Evolutionary conservation across 2,797 vertebrate species (phyloP).

Genomic region (Macrochelys suwanniensis): DNA sequence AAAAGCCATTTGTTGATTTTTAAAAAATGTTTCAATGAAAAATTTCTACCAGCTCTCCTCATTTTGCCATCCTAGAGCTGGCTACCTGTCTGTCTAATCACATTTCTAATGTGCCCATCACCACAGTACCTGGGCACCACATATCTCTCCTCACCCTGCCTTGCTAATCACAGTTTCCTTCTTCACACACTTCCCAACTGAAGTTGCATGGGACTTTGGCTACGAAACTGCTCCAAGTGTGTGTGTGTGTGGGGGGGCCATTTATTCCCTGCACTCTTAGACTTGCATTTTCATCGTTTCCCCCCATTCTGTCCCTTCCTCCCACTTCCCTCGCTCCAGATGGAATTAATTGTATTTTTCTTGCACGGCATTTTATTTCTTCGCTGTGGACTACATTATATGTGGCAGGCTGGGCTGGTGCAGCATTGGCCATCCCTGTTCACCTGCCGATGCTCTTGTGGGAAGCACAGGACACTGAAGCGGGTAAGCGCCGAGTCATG

Average conservation of each 20-base stretch:
- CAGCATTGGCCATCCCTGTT: conserved; percentile 61
- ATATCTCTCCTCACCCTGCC: conserved; percentile 34
- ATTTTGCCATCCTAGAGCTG: conserved; percentile 47
- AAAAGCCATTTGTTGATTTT: background rate
- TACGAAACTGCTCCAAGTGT: conserved; percentile 31
- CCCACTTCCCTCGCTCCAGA: conserved; percentile 35
- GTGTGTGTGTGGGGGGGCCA: background rate
- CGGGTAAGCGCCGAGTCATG: conserved; percentile 68
- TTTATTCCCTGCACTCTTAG: conserved; percentile 17
- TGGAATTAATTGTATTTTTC: conserved; percentile 67
- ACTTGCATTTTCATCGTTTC: conserved; percentile 49
- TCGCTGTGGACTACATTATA: conserved; percentile 67
- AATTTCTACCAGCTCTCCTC: background rate
- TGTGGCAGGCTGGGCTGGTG: conserved; percentile 70
- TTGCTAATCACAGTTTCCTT: conserved; percentile 63
- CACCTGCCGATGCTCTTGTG: conserved; percentile 62
- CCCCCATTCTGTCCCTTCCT: conserved; percentile 59
- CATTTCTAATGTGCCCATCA: conserved; percentile 32
- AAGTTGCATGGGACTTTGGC: conserved; percentile 50
- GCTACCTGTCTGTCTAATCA: conserved; percentile 30
- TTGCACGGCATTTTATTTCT: conserved; percentile 72
- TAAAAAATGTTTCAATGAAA: conserved; percentile 44
- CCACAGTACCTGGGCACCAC: conserved; percentile 6
- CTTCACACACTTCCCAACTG: conserved; percentile 53
- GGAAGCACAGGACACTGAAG: conserved; percentile 65